Evolutionary conservation across 1,140 invertebrate species (phyloP), one percentile per base, ranked within the genome.

Genomic region (Tetramorium parvispinum): DNA sequence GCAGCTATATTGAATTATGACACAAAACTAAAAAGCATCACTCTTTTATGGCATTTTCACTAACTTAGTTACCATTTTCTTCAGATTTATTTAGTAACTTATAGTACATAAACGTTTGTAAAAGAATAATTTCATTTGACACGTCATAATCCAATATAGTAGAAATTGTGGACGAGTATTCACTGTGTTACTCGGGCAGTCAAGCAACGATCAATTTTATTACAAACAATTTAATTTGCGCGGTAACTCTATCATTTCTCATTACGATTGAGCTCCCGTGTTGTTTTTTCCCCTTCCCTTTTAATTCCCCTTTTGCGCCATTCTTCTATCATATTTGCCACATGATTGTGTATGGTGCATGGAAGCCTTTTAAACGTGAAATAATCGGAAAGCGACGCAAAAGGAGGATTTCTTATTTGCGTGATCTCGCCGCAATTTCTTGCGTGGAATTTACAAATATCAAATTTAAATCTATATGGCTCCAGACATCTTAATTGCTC

Each of bases 151-250:
- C 7, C 18, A 65, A 65, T 40, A 43, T 65, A 16, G 1, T 10
- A 21, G 32, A 3, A 11, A 46, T 68, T n/a, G 40, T 24, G 65
- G 21, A 1, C 37, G 63, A 68, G 5, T 40, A 65, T 8, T 40
- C 32, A 65, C 0, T 24, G 2, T 68, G n/a, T 46, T 21, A 43
- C n/a, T 43, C 40, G 40, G 2, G 2, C 13, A 68, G 49, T 68
- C 40, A 68, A 68, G 40, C 40, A 68, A 68, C 32, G 43, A 16
- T 68, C 43, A 68, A 24, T 68, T 68, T 46, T 24, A 49, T 68
- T 68, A 49, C n/a, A 10, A 21, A 37, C 32, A 65, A 49, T 40
- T 65, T 11, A 65, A 65, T 49, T 68, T 24, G 6, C 13, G 6
- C 11, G 5, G 13, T 68, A 16, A 68, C 6, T 68, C 11, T 68